phyloP scores from a whole-genome alignment of 2,113 vertebrate species.

The Sula dactylatra region DNA sequence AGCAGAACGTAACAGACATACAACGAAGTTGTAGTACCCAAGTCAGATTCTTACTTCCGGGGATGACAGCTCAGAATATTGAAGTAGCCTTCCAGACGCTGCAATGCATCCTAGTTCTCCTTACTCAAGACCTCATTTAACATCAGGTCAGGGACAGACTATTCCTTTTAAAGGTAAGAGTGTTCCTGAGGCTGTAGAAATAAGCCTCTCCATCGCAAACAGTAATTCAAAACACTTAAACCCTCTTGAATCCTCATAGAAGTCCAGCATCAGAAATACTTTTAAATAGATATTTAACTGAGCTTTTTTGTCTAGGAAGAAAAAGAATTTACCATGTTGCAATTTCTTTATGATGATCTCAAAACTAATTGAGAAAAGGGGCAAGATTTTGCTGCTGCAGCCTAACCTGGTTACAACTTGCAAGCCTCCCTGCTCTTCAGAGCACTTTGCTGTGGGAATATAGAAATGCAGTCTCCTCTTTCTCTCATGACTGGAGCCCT shows the following conservation, averaged over 20 bases:
- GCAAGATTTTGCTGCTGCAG: neutral
- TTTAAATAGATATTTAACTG: neutral
- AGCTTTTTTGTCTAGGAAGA: neutral
- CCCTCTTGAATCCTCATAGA: neutral
- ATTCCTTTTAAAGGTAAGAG: neutral
- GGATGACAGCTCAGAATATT: neutral
- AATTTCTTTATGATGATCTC: neutral
- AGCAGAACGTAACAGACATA: neutral
- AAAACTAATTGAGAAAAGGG: neutral
- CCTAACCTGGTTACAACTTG: neutral
- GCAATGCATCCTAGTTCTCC: neutral
- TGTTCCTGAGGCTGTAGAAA: neutral
- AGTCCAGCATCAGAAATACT: neutral
- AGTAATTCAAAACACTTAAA: neutral
- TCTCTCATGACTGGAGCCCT: neutral
- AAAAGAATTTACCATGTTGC: neutral
- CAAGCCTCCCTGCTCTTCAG: neutral
- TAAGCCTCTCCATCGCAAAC: neutral
- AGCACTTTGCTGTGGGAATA: neutral
- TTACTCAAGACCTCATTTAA: neutral
- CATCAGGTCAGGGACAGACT: neutral
- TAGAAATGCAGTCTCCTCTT: neutral
- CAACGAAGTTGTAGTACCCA: neutral
- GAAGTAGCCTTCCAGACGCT: neutral
- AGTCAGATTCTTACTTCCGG: neutral